A percentile compares a stretch with the other conserved stretches of the same genome.
Conservation (phyloP, 2,113 vertebrate species). For the Notarius quadriscutis region DNA sequence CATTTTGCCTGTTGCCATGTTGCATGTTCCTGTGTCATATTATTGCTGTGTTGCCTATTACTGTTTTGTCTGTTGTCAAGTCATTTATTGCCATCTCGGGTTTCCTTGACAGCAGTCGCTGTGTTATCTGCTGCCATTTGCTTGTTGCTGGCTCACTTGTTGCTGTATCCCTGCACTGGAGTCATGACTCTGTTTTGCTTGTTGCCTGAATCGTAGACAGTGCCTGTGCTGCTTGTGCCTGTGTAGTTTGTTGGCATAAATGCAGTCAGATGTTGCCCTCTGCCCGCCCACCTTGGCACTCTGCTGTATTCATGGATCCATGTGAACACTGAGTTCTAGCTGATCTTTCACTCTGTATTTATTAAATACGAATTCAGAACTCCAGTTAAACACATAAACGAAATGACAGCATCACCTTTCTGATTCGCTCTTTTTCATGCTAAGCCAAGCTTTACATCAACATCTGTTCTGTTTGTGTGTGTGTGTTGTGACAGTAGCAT, state of each 20-base stretch:
- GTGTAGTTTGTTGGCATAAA: not conserved
- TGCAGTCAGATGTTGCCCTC: not conserved
- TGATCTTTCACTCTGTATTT: not conserved
- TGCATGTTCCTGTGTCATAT: not conserved
- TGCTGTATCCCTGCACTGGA: not conserved
- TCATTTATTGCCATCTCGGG: not conserved
- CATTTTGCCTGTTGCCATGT: not conserved
- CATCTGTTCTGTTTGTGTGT: slow-evolving; percentile 6
- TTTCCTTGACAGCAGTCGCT: not conserved
- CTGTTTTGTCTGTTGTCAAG: not conserved
- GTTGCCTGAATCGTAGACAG: not conserved
- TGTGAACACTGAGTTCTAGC: not conserved
- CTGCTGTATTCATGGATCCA: not conserved
- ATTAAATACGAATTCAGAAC: not conserved
- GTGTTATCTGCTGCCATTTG: not conserved
- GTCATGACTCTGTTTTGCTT: not conserved
- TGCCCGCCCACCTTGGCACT: not conserved
- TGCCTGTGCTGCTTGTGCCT: not conserved
- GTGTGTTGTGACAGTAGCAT: slow-evolving; percentile 49
- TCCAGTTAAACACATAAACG: not conserved
- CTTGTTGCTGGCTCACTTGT: not conserved
- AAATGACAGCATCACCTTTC: not conserved
- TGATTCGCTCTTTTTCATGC: slow-evolving; percentile 42
- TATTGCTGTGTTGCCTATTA: not conserved
- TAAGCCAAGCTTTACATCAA: slow-evolving; percentile 48